These are phyloP conservation scores for Pterocles orientalis DNA, from an alignment of 2,113 vertebrate species.

Conservation along the genomic window DNA sequence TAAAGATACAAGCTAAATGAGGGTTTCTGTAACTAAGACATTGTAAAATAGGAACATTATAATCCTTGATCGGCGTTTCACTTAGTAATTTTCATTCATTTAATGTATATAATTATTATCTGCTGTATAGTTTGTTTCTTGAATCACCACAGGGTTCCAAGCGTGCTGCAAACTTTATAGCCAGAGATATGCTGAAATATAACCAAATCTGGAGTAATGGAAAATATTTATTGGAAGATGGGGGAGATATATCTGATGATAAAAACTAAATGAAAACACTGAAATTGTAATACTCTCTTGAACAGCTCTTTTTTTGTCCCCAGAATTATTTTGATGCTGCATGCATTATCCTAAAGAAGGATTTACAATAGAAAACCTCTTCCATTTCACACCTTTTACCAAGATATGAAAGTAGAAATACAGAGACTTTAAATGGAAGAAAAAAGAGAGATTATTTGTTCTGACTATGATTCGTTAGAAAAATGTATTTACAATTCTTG, in stretches of 20 bases:
- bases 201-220: background rate
- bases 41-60: accelerated
- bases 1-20: background rate
- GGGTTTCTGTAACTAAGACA: background rate
- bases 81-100: background rate
- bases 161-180: background rate
- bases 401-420: background rate
- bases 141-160: background rate
- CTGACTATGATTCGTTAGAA: background rate
- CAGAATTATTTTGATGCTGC: background rate
- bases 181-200: background rate
- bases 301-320: background rate
- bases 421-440: background rate
- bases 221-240: background rate
- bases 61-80: background rate
- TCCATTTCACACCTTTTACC: background rate
- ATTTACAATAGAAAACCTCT: background rate
- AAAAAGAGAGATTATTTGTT: background rate
- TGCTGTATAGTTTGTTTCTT: background rate
- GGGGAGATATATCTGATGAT: background rate
- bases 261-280: background rate
- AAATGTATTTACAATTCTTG: background rate
- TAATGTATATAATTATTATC: background rate
- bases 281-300: background rate
- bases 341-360: background rate